These are phyloP conservation scores for Bactericera cockerelli DNA, from an alignment of 1,140 invertebrate genomes.

Conservation along the genomic window DNA sequence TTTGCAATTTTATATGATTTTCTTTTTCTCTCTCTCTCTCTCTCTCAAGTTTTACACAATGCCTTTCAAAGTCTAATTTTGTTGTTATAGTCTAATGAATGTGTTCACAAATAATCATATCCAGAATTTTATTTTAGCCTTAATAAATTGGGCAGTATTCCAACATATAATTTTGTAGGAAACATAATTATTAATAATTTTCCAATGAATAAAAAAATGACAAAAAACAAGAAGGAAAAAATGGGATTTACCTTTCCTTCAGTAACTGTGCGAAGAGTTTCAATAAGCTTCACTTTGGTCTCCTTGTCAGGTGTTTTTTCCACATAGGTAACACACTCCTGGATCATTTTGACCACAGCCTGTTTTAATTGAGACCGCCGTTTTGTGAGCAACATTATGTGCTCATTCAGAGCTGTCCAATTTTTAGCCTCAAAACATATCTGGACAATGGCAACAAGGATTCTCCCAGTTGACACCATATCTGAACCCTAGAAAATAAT, in stretches of 20 bases:
- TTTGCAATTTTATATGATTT: too few relatives aligned
- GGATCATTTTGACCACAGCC: constrained; percentile 97
- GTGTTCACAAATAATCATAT: too few relatives aligned
- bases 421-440: constrained; percentile 88
- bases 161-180: too few relatives aligned
- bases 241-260: constrained; percentile 83
- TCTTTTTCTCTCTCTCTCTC: too few relatives aligned
- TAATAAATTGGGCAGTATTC: too few relatives aligned
- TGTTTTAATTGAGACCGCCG: constrained; percentile 92
- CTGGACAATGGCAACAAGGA: constrained; percentile 87
- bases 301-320: constrained; percentile 85
- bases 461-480: constrained; percentile 82
- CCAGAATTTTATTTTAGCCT: too few relatives aligned
- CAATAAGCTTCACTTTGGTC: constrained; percentile 84
- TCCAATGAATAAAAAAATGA: too few relatives aligned
- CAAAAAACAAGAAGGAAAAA: too few relatives aligned
- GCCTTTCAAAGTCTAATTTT: too few relatives aligned
- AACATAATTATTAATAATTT: too few relatives aligned
- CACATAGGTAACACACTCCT: constrained; percentile 89
- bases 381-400: constrained; percentile 82
- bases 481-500: constrained; percentile 57
- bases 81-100: too few relatives aligned
- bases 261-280: constrained; percentile 86
- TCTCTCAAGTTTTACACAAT: too few relatives aligned
- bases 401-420: constrained; percentile 86